A percentile compares a stretch with the other conserved stretches of the same genome.
Evolutionary conservation across 2,888 invertebrate genomes (phyloP).

Genomic region (Trichacis sp.): DNA sequence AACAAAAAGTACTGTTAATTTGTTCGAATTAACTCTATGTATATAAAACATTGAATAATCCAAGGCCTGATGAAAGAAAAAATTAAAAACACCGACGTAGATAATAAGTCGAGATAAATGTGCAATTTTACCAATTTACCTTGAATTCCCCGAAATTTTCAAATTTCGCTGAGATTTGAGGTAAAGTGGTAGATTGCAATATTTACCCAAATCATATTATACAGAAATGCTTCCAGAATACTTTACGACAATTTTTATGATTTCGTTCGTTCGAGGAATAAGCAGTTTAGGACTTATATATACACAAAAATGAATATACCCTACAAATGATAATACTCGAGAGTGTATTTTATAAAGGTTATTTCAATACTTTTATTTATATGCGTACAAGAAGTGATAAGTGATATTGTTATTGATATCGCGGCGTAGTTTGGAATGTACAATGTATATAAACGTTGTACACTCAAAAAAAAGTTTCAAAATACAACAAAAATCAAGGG

Average conservation of each 20-base stretch:
- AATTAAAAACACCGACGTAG: constrained; percentile 30
- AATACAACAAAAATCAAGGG: too few species aligned
- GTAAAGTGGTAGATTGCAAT: constrained; percentile 42
- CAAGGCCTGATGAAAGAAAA: constrained; percentile 35
- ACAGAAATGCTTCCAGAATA: constrained; percentile 65
- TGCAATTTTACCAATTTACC: constrained; percentile 15
- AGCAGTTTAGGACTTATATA: constrained; percentile 48
- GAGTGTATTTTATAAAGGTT: constrained; percentile 69
- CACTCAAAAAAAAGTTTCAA: constrained; percentile 27
- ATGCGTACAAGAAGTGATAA: constrained; percentile 67
- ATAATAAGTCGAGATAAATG: constrained; percentile 29
- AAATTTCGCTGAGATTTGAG: constrained; percentile 22
- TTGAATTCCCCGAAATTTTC: constrained; percentile 21
- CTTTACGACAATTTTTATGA: constrained; percentile 64
- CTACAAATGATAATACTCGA: constrained; percentile 67
- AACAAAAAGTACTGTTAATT: not conserved
- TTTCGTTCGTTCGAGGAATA: constrained; percentile 60
- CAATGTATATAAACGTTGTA: constrained; percentile 27
- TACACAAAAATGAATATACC: too few species aligned
- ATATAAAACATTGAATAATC: constrained; percentile 34
- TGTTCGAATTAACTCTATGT: constrained; percentile 26
- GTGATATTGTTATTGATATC: constrained; percentile 67
- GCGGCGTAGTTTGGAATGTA: constrained; percentile 36
- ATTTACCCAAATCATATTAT: constrained; percentile 53
- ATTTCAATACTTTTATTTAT: constrained; percentile 67